Evolutionary conservation across 2,888 invertebrate species (phyloP).

Genomic region (Meteorus colon): DNA sequence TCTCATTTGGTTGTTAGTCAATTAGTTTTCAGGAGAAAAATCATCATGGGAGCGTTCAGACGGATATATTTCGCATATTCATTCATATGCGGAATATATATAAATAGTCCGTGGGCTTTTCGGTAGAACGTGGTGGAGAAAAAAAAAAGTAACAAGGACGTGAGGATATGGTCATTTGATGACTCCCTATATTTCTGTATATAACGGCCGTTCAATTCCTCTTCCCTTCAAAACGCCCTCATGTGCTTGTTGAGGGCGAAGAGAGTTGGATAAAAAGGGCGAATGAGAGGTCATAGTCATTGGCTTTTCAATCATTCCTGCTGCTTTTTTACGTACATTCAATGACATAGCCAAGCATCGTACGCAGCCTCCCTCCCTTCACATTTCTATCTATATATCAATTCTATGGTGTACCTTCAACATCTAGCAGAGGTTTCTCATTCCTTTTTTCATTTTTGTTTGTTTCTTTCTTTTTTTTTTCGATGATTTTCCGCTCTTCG

Average conservation of each 20-base stretch:
- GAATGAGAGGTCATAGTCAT: constrained; percentile 64
- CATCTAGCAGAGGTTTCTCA: background rate
- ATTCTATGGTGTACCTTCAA: background rate
- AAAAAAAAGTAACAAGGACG: background rate
- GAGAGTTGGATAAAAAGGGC: constrained; percentile 34
- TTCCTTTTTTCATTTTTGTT: constrained; percentile 9
- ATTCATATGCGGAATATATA: background rate
- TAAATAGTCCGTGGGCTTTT: constrained; percentile 25
- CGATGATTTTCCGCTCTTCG: background rate
- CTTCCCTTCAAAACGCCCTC: constrained; percentile 26
- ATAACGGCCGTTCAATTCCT: constrained; percentile 5
- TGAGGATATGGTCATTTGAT: constrained; percentile 68
- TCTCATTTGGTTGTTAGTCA: constrained; percentile 73
- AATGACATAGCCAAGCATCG: constrained; percentile 66
- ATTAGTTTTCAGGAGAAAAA: constrained; percentile 72
- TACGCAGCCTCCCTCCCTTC: constrained; percentile 39
- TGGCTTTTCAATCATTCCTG: constrained; percentile 72
- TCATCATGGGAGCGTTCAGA: constrained; percentile 68
- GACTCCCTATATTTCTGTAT: constrained; percentile 60
- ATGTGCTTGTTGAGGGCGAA: constrained; percentile 16
- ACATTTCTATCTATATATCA: constrained; percentile 1
- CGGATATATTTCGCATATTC: constrained; percentile 24
- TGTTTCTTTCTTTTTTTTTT: constrained; percentile 3
- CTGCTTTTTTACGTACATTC: constrained; percentile 70
- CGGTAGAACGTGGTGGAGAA: constrained; percentile 41